Evolutionary conservation across 2,888 invertebrate genomes (phyloP).

Genomic region (Drosophila neonasuta): DNA sequence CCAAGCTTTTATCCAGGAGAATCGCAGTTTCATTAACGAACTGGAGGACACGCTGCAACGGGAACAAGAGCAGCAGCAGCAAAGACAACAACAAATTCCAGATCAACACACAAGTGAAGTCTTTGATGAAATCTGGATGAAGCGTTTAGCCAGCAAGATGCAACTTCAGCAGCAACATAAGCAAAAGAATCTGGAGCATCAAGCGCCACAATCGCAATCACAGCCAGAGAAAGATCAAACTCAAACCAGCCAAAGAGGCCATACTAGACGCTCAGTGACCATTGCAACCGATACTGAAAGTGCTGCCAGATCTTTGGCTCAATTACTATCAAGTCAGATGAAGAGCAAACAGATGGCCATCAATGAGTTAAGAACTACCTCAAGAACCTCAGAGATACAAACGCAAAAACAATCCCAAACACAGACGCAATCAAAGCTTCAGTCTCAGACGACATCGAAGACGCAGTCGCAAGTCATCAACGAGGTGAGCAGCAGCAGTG

Average conservation of each 20-base stretch:
- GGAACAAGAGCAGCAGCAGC: constrained; percentile 22
- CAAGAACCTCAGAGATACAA: background rate
- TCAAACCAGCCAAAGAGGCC: background rate
- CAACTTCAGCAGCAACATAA: constrained; percentile 1
- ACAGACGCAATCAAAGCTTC: background rate
- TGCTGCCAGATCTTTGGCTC: background rate
- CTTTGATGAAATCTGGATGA: constrained; percentile 75
- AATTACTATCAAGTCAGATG: background rate
- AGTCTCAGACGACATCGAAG: background rate
- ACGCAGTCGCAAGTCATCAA: background rate
- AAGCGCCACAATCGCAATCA: background rate
- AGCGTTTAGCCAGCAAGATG: constrained; percentile 35
- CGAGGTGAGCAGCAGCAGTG: constrained; percentile 8
- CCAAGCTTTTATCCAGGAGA: constrained; percentile 79
- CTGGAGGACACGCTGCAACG: constrained; percentile 74
- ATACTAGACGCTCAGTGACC: constrained; percentile 2
- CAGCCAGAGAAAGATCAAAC: constrained; percentile 12
- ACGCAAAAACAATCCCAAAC: background rate
- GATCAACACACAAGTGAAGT: constrained; percentile 54
- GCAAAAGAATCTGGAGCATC: background rate
- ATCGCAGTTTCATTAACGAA: constrained; percentile 79
- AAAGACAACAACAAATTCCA: constrained; percentile 3
- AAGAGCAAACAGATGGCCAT: constrained; percentile 3
- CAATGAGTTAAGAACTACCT: background rate
- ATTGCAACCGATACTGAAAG: background rate